Evolutionary conservation across 2,113 vertebrate species (phyloP), one percentile per base, ranked within the genome.

Genomic region (Sceloporus tristichus): DNA sequence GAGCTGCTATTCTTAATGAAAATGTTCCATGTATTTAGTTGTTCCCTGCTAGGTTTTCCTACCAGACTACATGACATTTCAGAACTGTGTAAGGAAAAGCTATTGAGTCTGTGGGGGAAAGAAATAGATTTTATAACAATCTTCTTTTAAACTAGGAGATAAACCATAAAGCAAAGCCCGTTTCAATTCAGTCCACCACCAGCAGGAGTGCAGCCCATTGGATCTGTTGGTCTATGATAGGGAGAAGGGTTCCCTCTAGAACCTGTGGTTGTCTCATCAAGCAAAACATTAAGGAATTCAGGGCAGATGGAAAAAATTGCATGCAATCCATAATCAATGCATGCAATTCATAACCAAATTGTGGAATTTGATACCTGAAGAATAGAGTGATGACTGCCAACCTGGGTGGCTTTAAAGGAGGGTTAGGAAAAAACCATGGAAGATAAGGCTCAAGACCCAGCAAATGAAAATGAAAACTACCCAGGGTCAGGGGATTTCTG

Each of bases 11-110:
- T 82, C 10, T 42, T 90, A 84, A 89, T 80, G 77, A 92, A 92
- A 94, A 87, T 76, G 16, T 87, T n/a, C 48, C 27, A 9, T 54
- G n/a, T 40, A 89, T 89, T 89, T 87, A 75, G 53, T 70, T 90
- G 87, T 92, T 94, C 54, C 71, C 0, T 87, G 54, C 2, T 2
- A 8, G 83, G 10, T 27, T 90, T 77, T 54, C 29, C 1, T 85
- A 54, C 38, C 85, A 3, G 18, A 90, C 91, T 82, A 86, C 78
- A 78, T 93, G n/a, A 77, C 40, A 92, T 71, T 23, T 85, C 91
- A 90, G 87, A 88, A 71, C 1, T 62, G 59, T 90, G 85, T 70
- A 42, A 86, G 0, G 85, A 42, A 56, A 5, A 23, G 75, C 14
- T 86, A 81, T 79, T 78, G 2, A 65, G 59, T 88, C 2, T 87